These are phyloP conservation scores for Oeneis ivallda DNA, from an alignment of 2,888 invertebrate species.

Conservation along the genomic window DNA sequence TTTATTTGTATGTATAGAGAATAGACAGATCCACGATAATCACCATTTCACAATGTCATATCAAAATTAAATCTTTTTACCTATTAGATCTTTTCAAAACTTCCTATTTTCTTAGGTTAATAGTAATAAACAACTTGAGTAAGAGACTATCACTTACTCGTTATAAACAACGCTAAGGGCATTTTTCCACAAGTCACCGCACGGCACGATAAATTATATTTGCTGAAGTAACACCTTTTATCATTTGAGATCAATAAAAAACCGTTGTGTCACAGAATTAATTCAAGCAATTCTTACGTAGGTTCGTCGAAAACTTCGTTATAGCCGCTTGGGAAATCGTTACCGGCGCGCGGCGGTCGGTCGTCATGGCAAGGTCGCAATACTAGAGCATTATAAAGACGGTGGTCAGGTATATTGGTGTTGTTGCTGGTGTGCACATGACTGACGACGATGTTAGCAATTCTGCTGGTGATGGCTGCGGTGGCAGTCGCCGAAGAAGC, in stretches of 20 bases:
- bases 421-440: slow-evolving; percentile 33
- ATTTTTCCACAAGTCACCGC: too few relatives aligned
- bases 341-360: slow-evolving; percentile 33
- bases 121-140: too few relatives aligned
- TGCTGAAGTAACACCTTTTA: slow-evolving; percentile 23
- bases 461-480: slow-evolving; percentile 39
- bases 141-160: too few relatives aligned
- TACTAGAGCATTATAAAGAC: slow-evolving; percentile 43
- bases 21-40: too few relatives aligned
- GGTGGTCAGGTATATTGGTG: slow-evolving; percentile 25
- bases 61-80: too few relatives aligned
- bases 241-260: slow-evolving; percentile 29
- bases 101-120: too few relatives aligned
- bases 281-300: slow-evolving; percentile 31
- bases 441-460: slow-evolving; percentile 34
- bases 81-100: too few relatives aligned
- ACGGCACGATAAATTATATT: too few relatives aligned
- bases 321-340: slow-evolving; percentile 37
- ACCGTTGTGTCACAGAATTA: slow-evolving; percentile 31
- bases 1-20: too few relatives aligned
- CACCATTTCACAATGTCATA: too few relatives aligned
- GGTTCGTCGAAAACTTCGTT: slow-evolving; percentile 39
- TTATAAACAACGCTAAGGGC: neutral
- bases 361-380: slow-evolving; percentile 44
- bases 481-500: slow-evolving; percentile 40